Base-by-base conservation (phyloP, 1,140 invertebrate species). In the Drosophila fuyamai region DNA sequence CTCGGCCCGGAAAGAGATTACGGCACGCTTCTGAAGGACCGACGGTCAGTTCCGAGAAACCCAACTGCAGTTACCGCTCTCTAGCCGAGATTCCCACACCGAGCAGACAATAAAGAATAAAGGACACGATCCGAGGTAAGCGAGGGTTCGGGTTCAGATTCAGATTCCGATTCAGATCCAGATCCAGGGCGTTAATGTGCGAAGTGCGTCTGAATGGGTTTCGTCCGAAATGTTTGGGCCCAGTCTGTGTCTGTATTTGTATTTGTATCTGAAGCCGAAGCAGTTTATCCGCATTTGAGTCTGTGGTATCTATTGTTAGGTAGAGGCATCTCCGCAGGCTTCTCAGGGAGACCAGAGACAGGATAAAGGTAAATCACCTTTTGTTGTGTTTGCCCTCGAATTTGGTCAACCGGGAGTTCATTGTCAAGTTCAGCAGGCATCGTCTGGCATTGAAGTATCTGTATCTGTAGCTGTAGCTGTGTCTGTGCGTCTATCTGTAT, bases 181-280 rank as follows among this genome's bases (percentile, higher is more conserved):
- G 35, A 36, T 41, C 32, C 72, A 77, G 81, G 78, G 83, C 84
- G 83, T 88, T 88, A 89, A 88, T 88, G 84, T 88, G 83, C 83
- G 84, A 88, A 89, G 84, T 83, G 84, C 80, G 84, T 89, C 71
- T 88, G 84, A 88, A 88, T 88, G 84, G 68, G 76, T 83, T 88
- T 88, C 84, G 79, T 56, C 50, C 79, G 83, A 86, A 86, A 67
- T 79, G 56, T 68, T 58, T 61, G 23, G 23, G 23, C 23, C 2
- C 23, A 23, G 23, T 23, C 23, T 4, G 13, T 9, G 16, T 4
- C 27, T 41, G 44, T 50, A 48, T 76, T 51, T 16, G 38, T 35
- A 38, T 32, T n/a, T n/a, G 62, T 54, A 53, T 70, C 50, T 32
- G 0, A 7, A 32, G 6, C 29, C 8, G 29, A 32, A 32, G 29